These are phyloP conservation scores for Spicauda simplicius DNA, from an alignment of 2,888 invertebrate genomes.

Conservation along the genomic window DNA sequence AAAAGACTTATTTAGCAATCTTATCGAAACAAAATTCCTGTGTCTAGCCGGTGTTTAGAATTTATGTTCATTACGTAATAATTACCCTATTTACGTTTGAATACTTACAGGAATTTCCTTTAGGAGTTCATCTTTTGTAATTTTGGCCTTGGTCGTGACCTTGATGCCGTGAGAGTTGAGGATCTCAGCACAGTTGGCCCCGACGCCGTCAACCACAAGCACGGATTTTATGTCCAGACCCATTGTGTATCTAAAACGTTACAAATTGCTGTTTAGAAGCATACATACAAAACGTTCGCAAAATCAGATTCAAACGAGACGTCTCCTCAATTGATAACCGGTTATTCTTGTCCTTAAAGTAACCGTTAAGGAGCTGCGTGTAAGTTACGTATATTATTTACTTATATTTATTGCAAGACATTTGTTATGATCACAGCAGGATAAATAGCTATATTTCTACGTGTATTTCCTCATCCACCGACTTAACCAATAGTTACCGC, in stretches of 20 bases:
- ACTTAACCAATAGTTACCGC: not conserved
- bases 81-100: not conserved
- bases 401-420: not conserved
- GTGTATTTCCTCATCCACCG: conserved; percentile 4
- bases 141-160: conserved; percentile 91
- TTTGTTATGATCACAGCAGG: conserved; percentile 1
- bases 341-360: conserved; percentile 4
- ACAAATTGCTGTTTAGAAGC: not conserved
- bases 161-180: conserved; percentile 90
- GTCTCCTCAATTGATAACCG: conserved; percentile 1
- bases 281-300: not conserved
- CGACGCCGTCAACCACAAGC: conserved; percentile 96
- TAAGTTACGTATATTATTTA: not conserved
- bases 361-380: not conserved
- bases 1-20: too few species aligned
- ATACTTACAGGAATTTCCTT: conserved; percentile 91
- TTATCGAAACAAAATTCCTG: too few species aligned
- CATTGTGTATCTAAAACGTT: conserved; percentile 60
- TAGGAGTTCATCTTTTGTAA: conserved; percentile 91
- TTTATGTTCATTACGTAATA: too few species aligned
- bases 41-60: too few species aligned
- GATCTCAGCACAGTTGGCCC: conserved; percentile 92
- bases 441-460: conserved; percentile 1
- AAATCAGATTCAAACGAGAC: not conserved
- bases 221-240: conserved; percentile 90